A percentile compares a stretch with the other conserved stretches of the same genome.
Conservation (phyloP, 2,113 vertebrate species). For the Mixornis gularis region DNA sequence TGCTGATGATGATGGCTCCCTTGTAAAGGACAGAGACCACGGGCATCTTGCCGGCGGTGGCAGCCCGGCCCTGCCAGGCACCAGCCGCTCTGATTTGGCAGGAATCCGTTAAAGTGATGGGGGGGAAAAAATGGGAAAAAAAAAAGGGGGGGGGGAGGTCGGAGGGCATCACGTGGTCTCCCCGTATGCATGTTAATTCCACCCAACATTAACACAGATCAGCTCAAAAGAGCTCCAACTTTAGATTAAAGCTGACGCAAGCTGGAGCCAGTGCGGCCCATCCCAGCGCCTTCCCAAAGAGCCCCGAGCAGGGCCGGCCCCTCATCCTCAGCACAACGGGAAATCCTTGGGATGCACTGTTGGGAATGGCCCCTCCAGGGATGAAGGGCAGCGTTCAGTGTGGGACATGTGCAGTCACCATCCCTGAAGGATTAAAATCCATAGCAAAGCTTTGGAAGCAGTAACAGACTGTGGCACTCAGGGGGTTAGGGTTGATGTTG, state of each 20-base stretch:
- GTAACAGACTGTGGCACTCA: not conserved
- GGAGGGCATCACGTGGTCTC: conserved; percentile 22
- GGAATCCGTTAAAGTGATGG: not conserved
- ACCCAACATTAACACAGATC: conserved; percentile 57
- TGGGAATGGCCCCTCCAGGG: not conserved
- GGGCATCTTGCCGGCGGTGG: not conserved
- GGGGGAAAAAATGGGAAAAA: not conserved
- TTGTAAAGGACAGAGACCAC: conserved; percentile 50
- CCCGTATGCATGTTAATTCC: conserved; percentile 54
- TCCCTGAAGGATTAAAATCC: not conserved
- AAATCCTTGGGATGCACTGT: rapidly evolving
- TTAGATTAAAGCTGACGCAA: conserved; percentile 64
- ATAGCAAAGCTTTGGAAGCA: not conserved
- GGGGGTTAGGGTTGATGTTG: not conserved
- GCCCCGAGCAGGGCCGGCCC: not conserved
- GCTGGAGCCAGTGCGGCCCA: not conserved
- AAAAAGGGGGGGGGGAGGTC: not conserved
- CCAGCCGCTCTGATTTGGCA: not conserved
- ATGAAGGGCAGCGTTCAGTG: rapidly evolving
- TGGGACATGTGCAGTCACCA: rapidly evolving
- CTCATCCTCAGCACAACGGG: rapidly evolving
- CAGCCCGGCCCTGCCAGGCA: not conserved
- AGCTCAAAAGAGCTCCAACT: conserved; percentile 52
- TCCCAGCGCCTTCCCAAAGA: not conserved
- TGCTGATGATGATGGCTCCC: conserved; percentile 64